Base-by-base conservation (phyloP, 2,113 vertebrate genomes). In the Corythoichthys haematopterus region DNA sequence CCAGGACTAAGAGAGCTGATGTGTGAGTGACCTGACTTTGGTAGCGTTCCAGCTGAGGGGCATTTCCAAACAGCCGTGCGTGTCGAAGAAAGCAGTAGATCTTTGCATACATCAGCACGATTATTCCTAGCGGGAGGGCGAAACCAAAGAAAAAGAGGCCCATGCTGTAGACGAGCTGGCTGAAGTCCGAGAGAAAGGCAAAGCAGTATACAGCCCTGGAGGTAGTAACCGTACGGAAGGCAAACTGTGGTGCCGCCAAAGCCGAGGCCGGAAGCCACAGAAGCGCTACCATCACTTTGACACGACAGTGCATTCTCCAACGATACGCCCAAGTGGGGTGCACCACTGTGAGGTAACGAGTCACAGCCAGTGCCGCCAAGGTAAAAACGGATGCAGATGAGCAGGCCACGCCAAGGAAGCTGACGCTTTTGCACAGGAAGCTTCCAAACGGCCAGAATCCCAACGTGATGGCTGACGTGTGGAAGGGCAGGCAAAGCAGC, bases 21-120 rank as follows among this genome's bases (percentile, higher is more conserved):
- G 90, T 92, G 67, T 88, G 86, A 12, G 90, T 92, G 67, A 93
- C 90, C 79, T 90, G 89, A 4, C 72, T 84, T 76, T 93, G 91
- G 76, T 93, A 91, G 71, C 87, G 86, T 59, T 92, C 90, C 62
- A 91, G 75, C 59, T 85, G 89, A 2, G 83, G 72, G 6, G 85
- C 80, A 0, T 77, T 80, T 40, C 85, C 77, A 12, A 74, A 52
- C 53, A 62, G 71, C 9, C 73, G 66, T 4, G 82, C 80, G 2
- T 70, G 76, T 43, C 28, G 84, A 28, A 92, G 86, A 73, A 92
- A 92, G 43, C 84, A 64, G 80, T 91, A 90, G 78, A 93, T 91
- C 78, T 87, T 85, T 70, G 68, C 33, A 1, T 93, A 92, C 91
- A 89, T 92, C 38, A 89, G 0, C 28, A 90, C 70, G 63, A 92